phyloP scores from a whole-genome alignment of 2,113 vertebrate species.

The Sinosuthora webbiana region DNA sequence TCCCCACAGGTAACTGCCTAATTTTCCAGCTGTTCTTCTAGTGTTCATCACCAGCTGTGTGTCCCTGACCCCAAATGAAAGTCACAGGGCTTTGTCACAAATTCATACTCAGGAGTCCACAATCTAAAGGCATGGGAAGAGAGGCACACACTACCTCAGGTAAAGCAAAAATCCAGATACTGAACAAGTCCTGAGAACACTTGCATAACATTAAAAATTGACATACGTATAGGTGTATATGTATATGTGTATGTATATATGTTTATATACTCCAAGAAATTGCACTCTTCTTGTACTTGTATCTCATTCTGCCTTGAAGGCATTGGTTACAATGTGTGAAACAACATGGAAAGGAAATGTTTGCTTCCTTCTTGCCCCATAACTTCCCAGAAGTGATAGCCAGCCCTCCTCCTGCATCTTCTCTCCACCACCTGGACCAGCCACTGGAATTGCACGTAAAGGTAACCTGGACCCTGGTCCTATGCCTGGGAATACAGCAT shows the following conservation, averaged over 20 bases:
- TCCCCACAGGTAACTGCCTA: not conserved
- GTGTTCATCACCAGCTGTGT: not conserved
- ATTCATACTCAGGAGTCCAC: not conserved
- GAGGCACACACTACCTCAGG: not conserved
- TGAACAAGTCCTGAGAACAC: not conserved
- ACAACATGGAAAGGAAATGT: not conserved
- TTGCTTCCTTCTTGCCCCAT: not conserved
- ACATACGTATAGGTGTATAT: not conserved
- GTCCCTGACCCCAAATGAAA: not conserved
- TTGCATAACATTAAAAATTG: not conserved
- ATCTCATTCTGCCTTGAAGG: not conserved
- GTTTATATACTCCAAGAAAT: not conserved
- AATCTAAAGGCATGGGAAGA: not conserved
- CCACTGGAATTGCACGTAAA: fast-evolving
- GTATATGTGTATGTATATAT: too few species aligned
- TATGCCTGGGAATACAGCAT: fast-evolving
- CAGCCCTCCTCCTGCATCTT: not conserved
- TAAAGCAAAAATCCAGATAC: not conserved
- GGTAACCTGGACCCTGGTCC: fast-evolving
- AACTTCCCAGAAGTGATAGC: not conserved
- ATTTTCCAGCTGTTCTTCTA: not conserved
- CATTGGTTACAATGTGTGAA: fast-evolving
- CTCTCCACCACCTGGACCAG: not conserved
- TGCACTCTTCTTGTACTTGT: not conserved
- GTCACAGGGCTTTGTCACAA: not conserved